Conservation (phyloP, 2,888 invertebrate species). For the Aproaerema taeniolella region DNA sequence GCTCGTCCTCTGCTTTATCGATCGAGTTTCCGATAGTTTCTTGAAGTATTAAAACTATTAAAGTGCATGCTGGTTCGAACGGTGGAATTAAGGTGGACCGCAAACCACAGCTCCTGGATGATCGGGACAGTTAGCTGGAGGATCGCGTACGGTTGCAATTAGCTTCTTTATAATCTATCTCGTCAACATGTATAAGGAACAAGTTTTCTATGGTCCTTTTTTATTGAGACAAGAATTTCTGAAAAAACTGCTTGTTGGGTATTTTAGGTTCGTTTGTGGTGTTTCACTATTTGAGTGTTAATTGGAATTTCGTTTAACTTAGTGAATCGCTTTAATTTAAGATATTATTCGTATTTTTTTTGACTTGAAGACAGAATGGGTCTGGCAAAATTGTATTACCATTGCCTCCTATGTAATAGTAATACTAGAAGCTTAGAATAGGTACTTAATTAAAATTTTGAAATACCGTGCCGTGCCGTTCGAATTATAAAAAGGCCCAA, state of each 20-base stretch:
- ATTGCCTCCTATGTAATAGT: too few relatives aligned
- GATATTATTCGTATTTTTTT: too few relatives aligned
- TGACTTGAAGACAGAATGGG: too few relatives aligned
- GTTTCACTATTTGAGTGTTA: slow-evolving; percentile 1
- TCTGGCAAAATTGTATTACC: too few relatives aligned
- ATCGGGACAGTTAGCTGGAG: slow-evolving; percentile 47
- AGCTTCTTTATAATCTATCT: slow-evolving; percentile 23
- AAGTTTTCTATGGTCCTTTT: not conserved
- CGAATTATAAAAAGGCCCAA: too few relatives aligned
- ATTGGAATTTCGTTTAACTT: too few relatives aligned
- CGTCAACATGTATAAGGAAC: slow-evolving; percentile 2
- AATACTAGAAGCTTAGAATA: too few relatives aligned
- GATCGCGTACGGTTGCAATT: slow-evolving; percentile 36
- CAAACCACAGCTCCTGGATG: slow-evolving; percentile 71
- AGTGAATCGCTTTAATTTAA: too few relatives aligned
- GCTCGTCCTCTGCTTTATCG: slow-evolving; percentile 30
- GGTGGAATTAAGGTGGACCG: slow-evolving; percentile 57
- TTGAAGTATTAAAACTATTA: slow-evolving; percentile 66
- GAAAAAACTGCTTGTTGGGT: not conserved
- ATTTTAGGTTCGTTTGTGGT: not conserved
- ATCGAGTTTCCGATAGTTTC: slow-evolving; percentile 39
- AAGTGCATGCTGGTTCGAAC: slow-evolving; percentile 55
- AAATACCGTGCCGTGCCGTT: too few relatives aligned
- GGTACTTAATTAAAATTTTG: too few relatives aligned
- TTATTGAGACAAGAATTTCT: not conserved